These are phyloP conservation scores for Ciconia nigra DNA, from an alignment of 2,797 vertebrate genomes.

Conservation along the genomic window DNA sequence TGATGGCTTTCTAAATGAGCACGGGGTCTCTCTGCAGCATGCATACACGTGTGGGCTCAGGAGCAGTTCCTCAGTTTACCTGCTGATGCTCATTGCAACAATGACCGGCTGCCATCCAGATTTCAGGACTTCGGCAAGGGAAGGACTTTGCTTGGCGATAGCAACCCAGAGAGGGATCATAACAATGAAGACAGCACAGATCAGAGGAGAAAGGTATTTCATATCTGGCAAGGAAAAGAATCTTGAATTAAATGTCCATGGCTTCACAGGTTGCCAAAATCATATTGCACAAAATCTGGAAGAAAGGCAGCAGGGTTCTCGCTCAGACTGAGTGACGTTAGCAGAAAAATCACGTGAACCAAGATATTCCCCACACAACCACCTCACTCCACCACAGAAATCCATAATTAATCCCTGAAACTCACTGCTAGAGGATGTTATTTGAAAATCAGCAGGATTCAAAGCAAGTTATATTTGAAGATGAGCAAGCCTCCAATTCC, in stretches of 20 bases:
- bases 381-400: not conserved
- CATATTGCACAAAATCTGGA: not conserved
- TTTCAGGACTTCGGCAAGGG: constrained; percentile 85
- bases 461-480: not conserved
- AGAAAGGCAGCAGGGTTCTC: not conserved
- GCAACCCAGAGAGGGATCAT: constrained; percentile 90
- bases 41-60: fast-evolving
- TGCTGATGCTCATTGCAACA: constrained; percentile 95
- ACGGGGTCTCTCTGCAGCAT: not conserved
- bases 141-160: constrained; percentile 82
- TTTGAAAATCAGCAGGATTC: constrained; percentile 10
- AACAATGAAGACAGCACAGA: constrained; percentile 84
- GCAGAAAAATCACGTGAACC: not conserved
- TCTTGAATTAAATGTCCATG: not conserved
- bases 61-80: constrained; percentile 71
- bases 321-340: not conserved
- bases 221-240: constrained; percentile 71
- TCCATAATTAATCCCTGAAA: constrained; percentile 5
- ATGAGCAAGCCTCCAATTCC: not conserved
- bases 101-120: constrained; percentile 94
- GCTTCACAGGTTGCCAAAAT: not conserved
- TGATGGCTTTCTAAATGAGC: not conserved
- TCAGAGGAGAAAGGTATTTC: constrained; percentile 84
- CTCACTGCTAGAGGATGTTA: not conserved
- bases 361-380: not conserved